A percentile compares a stretch with the other conserved stretches of the same genome.
phyloP scores from a whole-genome alignment of 2,113 vertebrate species.

The Elachura formosa region DNA sequence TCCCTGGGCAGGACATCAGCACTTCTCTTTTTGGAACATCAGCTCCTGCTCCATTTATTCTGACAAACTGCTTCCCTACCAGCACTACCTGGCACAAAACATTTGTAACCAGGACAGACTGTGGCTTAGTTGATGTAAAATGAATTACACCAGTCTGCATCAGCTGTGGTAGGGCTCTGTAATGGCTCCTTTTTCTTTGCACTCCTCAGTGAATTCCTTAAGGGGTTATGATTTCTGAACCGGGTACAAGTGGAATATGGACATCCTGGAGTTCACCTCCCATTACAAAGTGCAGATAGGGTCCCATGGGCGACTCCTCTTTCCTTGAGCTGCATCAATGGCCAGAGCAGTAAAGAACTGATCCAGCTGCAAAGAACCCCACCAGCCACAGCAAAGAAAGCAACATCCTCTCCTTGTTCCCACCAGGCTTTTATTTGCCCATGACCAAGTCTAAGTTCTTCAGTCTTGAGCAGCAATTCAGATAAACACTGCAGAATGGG shows the following conservation, averaged over 20 bases:
- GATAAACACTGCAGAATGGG: not conserved
- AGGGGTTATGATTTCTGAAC: not conserved
- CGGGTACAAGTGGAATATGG: fast-evolving
- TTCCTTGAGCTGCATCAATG: not conserved
- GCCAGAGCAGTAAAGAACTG: not conserved
- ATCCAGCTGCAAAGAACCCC: not conserved
- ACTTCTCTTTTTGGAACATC: not conserved
- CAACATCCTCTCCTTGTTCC: not conserved
- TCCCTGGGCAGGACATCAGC: not conserved
- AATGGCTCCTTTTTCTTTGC: not conserved
- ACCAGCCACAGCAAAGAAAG: not conserved
- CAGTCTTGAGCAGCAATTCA: not conserved
- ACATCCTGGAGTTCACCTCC: not conserved
- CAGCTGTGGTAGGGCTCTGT: fast-evolving
- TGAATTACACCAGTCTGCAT: not conserved
- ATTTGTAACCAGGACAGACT: not conserved
- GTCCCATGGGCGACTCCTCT: fast-evolving
- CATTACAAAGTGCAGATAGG: not conserved
- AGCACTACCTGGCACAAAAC: not conserved
- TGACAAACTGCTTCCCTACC: not conserved
- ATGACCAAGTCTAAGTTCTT: not conserved
- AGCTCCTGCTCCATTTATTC: not conserved
- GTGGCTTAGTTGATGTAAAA: not conserved
- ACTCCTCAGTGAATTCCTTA: not conserved
- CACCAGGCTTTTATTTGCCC: not conserved